A percentile compares a stretch with the other conserved stretches of the same genome.
These are phyloP conservation scores for Semicossyphus pulcher DNA, from an alignment of 2,113 vertebrate genomes.

Conservation along the genomic window DNA sequence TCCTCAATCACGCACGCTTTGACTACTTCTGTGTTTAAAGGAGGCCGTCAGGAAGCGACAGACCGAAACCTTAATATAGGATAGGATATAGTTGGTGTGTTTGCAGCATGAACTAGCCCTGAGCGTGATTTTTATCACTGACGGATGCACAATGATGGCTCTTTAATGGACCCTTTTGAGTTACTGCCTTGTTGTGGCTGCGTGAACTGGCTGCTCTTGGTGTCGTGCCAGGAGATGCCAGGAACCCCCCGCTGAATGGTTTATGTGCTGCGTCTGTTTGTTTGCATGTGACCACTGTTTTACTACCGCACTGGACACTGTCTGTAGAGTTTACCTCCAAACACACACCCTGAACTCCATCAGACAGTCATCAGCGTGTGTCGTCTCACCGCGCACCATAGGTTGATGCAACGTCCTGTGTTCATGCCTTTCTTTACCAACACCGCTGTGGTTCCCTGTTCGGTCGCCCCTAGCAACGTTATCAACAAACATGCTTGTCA, in stretches of 20 bases:
- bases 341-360: constrained; percentile 1
- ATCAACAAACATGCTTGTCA: constrained; percentile 13
- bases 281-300: background rate
- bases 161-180: constrained; percentile 54
- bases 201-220: constrained; percentile 41
- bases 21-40: background rate
- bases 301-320: background rate
- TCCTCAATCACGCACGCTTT: constrained; percentile 29
- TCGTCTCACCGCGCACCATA: constrained; percentile 25
- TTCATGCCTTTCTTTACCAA: constrained; percentile 13
- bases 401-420: constrained; percentile 28
- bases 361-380: constrained; percentile 23
- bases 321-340: constrained; percentile 5
- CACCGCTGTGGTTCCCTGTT: constrained; percentile 11
- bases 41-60: background rate
- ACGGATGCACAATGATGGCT: constrained; percentile 47
- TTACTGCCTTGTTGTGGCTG: constrained; percentile 49
- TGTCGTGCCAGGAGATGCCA: constrained; percentile 36
- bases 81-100: background rate
- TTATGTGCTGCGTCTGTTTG: constrained; percentile 2
- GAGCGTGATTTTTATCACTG: constrained; percentile 19
- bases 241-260: constrained; percentile 24
- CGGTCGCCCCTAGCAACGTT: constrained; percentile 16
- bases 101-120: background rate
- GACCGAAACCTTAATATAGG: background rate